Evolutionary conservation across 2,797 vertebrate genomes (phyloP).

Genomic region (Kryptolebias ocellatus): DNA sequence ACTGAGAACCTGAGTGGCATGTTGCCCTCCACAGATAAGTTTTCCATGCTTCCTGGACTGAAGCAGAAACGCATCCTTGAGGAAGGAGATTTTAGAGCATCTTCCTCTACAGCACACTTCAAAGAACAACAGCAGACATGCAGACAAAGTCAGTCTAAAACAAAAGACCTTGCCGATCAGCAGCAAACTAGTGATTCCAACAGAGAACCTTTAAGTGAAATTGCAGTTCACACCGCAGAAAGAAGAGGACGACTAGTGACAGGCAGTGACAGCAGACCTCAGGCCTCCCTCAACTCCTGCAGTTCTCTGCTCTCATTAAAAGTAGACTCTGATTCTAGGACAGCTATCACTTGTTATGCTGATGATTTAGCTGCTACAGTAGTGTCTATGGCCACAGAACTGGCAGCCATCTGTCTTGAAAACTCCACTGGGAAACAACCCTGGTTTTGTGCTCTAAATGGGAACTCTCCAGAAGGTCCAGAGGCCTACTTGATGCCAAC

Average conservation of each 20-base stretch:
- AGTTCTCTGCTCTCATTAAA: conserved; percentile 78
- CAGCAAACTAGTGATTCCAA: conserved; percentile 51
- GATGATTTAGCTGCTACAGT: conserved; percentile 96
- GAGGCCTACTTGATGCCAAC: conserved; percentile 84
- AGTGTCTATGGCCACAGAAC: conserved; percentile 98
- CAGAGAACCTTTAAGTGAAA: conserved; percentile 76
- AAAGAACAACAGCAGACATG: conserved; percentile 70
- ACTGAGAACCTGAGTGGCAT: conserved; percentile 52
- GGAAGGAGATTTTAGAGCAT: conserved; percentile 57
- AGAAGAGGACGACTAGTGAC: conserved; percentile 61
- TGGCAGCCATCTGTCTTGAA: conserved; percentile 97
- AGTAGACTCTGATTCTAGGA: conserved; percentile 81
- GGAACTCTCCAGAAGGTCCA: conserved; percentile 76
- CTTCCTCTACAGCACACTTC: conserved; percentile 23
- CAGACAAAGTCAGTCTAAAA: conserved; percentile 66
- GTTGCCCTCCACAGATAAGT: conserved; percentile 60
- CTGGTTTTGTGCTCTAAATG: conserved; percentile 96
- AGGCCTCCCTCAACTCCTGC: conserved; percentile 76
- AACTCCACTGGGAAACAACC: conserved; percentile 96
- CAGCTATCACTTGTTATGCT: conserved; percentile 91
- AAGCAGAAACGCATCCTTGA: conserved; percentile 64
- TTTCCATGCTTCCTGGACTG: conserved; percentile 39
- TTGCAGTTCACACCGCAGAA: conserved; percentile 59
- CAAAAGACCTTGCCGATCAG: conserved; percentile 77
- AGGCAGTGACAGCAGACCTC: conserved; percentile 74